Percentiles rank a stretch among this genome's conserved stretches.
Evolutionary conservation across 2,888 invertebrate genomes (phyloP).

Genomic region (Troides helena): DNA sequence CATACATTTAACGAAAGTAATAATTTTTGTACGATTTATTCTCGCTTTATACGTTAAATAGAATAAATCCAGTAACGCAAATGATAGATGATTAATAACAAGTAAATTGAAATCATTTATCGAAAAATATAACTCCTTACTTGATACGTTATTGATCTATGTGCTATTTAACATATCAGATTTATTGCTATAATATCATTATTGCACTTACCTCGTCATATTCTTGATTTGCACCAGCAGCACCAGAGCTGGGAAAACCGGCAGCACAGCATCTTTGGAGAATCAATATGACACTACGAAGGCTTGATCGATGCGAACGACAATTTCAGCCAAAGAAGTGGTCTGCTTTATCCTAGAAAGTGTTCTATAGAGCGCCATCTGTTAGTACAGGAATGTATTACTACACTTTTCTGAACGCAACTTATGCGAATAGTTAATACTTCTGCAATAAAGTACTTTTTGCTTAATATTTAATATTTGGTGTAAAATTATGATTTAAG

Average conservation of each 20-base stretch:
- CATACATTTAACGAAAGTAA: background rate
- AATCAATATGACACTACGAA: slow-evolving; percentile 35
- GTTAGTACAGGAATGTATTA: slow-evolving; percentile 45
- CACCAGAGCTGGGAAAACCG: slow-evolving; percentile 7
- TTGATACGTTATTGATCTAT: background rate
- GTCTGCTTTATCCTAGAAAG: slow-evolving; percentile 45
- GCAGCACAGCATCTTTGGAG: slow-evolving; percentile 35
- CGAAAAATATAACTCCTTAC: background rate
- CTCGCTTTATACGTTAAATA: background rate
- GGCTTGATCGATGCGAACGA: slow-evolving; percentile 47
- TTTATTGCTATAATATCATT: slow-evolving; percentile 1
- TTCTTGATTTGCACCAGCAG: slow-evolving; percentile 13
- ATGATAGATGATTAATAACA: background rate
- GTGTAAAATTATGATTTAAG: background rate
- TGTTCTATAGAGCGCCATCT: slow-evolving; percentile 51
- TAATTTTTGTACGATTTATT: background rate
- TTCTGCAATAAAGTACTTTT: background rate
- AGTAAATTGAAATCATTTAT: background rate
- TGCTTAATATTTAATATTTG: background rate
- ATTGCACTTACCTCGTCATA: slow-evolving; percentile 14
- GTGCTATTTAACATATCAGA: background rate
- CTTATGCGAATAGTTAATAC: background rate
- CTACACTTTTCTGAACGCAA: background rate
- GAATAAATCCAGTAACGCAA: background rate
- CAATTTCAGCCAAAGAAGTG: slow-evolving; percentile 31